phyloP scores from a whole-genome alignment of 2,113 vertebrate genomes.

The Speoplatyrhinus poulsoni region DNA sequence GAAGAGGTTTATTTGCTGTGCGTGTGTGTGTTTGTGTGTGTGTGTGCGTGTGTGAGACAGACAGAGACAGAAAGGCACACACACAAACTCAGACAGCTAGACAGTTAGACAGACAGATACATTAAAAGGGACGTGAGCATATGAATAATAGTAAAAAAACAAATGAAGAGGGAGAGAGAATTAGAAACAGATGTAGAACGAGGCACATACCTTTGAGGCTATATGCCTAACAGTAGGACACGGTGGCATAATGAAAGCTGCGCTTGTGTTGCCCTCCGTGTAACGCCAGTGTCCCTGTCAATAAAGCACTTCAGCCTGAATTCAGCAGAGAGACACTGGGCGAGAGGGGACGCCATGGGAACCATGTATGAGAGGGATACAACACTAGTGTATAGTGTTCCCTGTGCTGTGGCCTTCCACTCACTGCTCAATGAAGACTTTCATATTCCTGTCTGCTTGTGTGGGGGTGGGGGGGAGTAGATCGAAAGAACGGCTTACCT shows the following conservation, averaged over 20 bases:
- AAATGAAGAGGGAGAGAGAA: neutral
- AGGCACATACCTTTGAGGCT: neutral
- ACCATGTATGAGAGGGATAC: constrained; percentile 27
- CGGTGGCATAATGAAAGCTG: too few relatives aligned
- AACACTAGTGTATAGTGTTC: constrained; percentile 28
- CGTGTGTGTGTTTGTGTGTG: constrained; percentile 17
- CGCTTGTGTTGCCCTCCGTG: too few relatives aligned
- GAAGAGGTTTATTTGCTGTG: constrained; percentile 62
- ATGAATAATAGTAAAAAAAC: neutral
- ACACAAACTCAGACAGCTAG: neutral
- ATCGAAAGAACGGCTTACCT: constrained; percentile 60
- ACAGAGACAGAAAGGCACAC: constrained; percentile 6
- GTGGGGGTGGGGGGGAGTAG: constrained; percentile 34
- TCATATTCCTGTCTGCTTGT: constrained; percentile 46
- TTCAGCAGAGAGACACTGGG: too few relatives aligned
- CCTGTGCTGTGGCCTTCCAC: constrained; percentile 51
- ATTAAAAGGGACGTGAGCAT: neutral
- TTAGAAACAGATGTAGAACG: constrained; percentile 4
- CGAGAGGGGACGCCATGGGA: too few relatives aligned
- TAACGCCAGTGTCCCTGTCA: too few relatives aligned
- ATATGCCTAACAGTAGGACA: too few relatives aligned
- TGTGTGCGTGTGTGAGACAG: constrained; percentile 10
- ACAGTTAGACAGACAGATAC: neutral
- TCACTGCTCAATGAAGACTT: constrained; percentile 65
- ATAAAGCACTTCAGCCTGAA: too few relatives aligned